phyloP scores from a whole-genome alignment of 2,113 vertebrate genomes.

The Callocephalon fimbriatum region DNA sequence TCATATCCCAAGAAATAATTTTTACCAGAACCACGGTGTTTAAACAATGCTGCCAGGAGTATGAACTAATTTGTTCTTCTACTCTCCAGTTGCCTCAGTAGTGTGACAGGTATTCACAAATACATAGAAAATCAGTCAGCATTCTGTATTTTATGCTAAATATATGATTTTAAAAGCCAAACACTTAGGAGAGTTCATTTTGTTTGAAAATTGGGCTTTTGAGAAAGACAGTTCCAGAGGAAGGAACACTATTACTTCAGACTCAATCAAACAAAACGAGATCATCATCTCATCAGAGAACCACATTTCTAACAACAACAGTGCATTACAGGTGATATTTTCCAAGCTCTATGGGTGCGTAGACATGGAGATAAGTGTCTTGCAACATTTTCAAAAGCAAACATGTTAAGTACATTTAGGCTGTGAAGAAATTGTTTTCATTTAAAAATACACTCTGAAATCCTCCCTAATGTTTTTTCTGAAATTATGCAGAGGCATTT shows the following conservation, averaged over 20 bases:
- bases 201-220: neutral
- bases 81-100: neutral
- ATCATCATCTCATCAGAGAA: neutral
- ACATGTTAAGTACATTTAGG: neutral
- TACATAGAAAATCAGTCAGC: neutral
- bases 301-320: neutral
- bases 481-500: neutral
- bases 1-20: neutral
- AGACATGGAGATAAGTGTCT: neutral
- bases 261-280: neutral
- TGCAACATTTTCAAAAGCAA: neutral
- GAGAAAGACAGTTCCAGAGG: neutral
- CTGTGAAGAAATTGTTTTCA: neutral
- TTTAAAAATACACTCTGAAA: neutral
- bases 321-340: neutral
- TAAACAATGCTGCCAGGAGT: neutral
- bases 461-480: neutral
- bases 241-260: neutral
- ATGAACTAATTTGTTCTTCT: neutral
- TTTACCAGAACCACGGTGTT: neutral
- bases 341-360: rapidly evolving
- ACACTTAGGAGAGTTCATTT: neutral
- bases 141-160: neutral
- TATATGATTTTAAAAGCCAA: neutral
- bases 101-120: neutral